Evolutionary conservation across 2,888 invertebrate genomes (phyloP), one percentile per base, ranked within the genome.

Genomic region (Prostheceraeus crozeri): DNA sequence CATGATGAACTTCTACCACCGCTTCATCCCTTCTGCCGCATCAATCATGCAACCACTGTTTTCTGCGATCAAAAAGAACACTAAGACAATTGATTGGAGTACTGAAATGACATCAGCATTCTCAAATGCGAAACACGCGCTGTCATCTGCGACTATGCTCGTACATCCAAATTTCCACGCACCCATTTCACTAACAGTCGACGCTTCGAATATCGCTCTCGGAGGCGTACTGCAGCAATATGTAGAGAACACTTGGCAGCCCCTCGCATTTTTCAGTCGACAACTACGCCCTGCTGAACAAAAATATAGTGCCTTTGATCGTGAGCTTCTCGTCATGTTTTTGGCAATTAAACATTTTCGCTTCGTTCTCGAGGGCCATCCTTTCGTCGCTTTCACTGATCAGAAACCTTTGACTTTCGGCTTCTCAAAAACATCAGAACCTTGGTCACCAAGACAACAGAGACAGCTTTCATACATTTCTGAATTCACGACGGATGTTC

Each of bases 301-400:
- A 19, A 21, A 27, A 36, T 53, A 53, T 31, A 23, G n/a, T 36
- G 27, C 53, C 19, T 53, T 53, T 36, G 53, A 53, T 19, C 53
- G 53, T 3, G 35, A 53, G 27, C 35, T 53, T n/a, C 27, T 53
- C 23, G 53, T 31, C 40, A 40, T 40, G 14, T 53, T 30, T 53
- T 31, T 53, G n/a, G 53, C 35, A 14, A 53, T 36, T 3, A 3
- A 31, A 31, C 63, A 66, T 23, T 66, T 66, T 51, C 59, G 59
- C 2, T 62, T 57, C 46, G 11, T 61, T n/a, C 10, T 66, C 0
- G 77, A 78, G 66, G 73, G 69, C 0, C 63, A 69, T 30, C 21
- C 69, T 46, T 69, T 72, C 46, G 65, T 55, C 0, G 68, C 76
- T 73, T 60, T 36, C 46, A 65, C 61, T 6, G 65, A 66, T 40